These are phyloP conservation scores for Tetragnatha versicolor DNA, from an alignment of 1,140 invertebrate species.

Conservation along the genomic window DNA sequence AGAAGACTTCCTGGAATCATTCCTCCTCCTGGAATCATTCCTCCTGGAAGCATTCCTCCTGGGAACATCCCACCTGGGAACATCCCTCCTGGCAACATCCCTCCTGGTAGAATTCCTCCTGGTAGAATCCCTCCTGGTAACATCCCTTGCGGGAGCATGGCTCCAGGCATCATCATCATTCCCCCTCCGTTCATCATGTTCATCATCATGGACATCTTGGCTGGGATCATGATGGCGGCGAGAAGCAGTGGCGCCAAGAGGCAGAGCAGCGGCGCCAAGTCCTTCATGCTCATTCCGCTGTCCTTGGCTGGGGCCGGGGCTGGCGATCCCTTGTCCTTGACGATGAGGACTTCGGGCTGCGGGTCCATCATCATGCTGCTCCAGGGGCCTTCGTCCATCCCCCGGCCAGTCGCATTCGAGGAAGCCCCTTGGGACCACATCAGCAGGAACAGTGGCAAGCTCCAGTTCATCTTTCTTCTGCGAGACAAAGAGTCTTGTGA, in stretches of 20 bases:
- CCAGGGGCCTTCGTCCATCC: slow-evolving; percentile 30
- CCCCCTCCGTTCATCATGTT: slow-evolving; percentile 13
- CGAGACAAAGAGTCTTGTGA: background rate
- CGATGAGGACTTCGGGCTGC: slow-evolving; percentile 37
- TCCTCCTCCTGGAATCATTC: background rate
- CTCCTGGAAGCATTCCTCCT: background rate
- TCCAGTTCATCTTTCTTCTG: too few species aligned
- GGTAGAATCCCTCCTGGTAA: background rate
- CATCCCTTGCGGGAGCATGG: background rate
- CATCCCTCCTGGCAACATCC: background rate
- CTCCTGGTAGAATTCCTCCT: background rate
- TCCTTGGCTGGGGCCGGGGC: background rate
- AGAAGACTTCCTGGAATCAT: background rate
- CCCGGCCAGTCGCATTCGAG: too few species aligned
- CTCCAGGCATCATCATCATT: background rate
- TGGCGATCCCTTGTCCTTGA: slow-evolving; percentile 37
- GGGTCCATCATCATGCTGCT: slow-evolving; percentile 13
- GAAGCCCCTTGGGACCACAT: background rate
- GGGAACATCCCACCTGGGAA: background rate
- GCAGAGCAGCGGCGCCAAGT: slow-evolving; percentile 38
- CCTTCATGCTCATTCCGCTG: slow-evolving; percentile 40
- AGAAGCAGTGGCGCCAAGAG: slow-evolving; percentile 32
- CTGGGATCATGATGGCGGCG: slow-evolving; percentile 41
- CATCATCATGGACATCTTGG: slow-evolving; percentile 52
- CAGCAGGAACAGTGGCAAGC: background rate